Conservation (phyloP, 1,140 invertebrate genomes). For the Chymomyza costata region DNA sequence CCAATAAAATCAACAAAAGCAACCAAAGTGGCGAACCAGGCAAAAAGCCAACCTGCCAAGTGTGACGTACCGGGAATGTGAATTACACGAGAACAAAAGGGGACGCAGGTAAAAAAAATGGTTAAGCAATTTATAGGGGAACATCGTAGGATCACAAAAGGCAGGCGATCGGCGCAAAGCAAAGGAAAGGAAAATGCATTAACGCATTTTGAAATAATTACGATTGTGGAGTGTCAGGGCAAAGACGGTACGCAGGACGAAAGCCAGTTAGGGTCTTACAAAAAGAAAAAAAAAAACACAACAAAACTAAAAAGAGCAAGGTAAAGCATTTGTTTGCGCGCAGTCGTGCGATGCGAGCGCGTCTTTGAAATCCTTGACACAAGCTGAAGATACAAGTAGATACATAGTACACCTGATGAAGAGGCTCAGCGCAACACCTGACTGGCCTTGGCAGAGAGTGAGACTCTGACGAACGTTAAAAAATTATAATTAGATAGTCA, state of each 20-base stretch:
- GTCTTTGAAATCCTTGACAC: constrained; percentile 43
- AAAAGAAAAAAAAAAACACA: no score
- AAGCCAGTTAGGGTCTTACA: constrained; percentile 16
- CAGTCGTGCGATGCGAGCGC: constrained; percentile 49
- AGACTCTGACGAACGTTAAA: constrained; percentile 27
- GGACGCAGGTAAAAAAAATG: constrained; percentile 2
- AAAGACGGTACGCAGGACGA: constrained; percentile 33
- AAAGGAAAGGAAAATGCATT: constrained; percentile 35
- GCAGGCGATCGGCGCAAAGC: neutral
- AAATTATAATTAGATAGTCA: constrained; percentile 68
- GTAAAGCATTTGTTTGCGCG: constrained; percentile 34
- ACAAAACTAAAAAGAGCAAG: constrained; percentile 9
- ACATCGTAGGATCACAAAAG: constrained; percentile 44
- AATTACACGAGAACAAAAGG: constrained; percentile 12
- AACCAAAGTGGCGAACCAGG: no score
- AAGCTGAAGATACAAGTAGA: constrained; percentile 15
- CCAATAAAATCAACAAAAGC: constrained; percentile 33
- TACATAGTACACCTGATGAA: constrained; percentile 49
- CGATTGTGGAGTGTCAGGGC: constrained; percentile 9
- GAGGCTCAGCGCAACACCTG: constrained; percentile 50
- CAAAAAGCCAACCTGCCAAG: constrained; percentile 39
- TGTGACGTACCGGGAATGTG: constrained; percentile 51
- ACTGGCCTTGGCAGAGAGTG: constrained; percentile 11
- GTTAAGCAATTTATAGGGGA: constrained; percentile 20
- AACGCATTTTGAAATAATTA: constrained; percentile 48